Evolutionary conservation across 2,888 invertebrate genomes (phyloP).

Genomic region (Aelia acuminata): DNA sequence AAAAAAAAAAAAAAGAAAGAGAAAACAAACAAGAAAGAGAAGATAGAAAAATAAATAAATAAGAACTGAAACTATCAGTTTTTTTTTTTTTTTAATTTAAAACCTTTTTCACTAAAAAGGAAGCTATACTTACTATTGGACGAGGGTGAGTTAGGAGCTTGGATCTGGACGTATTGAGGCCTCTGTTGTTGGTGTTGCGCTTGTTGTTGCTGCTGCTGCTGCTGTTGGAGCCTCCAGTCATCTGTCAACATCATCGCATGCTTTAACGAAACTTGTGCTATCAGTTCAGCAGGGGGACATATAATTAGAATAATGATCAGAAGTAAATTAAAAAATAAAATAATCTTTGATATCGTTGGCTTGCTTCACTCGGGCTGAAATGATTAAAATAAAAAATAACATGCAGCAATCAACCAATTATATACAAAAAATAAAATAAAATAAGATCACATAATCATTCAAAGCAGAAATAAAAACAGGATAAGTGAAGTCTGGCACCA

Average conservation of each 20-base stretch:
- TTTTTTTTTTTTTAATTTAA: neutral
- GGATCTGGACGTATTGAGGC: conserved; percentile 41
- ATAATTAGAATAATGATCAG: neutral
- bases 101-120: neutral
- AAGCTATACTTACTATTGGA: conserved; percentile 31
- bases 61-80: neutral
- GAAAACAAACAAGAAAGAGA: neutral
- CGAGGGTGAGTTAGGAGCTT: conserved; percentile 50
- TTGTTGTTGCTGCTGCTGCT: neutral
- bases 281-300: neutral
- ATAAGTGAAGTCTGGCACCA: neutral
- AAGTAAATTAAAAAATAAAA: neutral
- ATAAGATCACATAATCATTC: neutral
- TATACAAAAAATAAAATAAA: neutral
- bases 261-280: neutral
- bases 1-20: neutral
- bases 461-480: neutral
- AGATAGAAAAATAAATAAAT: neutral
- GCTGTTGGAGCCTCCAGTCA: conserved; percentile 49
- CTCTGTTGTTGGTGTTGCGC: conserved; percentile 4
- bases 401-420: neutral
- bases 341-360: neutral
- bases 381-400: neutral
- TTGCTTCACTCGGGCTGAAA: neutral
- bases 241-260: conserved; percentile 9